Evolutionary conservation across 2,113 vertebrate species (phyloP), one percentile per base, ranked within the genome.

Genomic region (Heterocephalus glaber): DNA sequence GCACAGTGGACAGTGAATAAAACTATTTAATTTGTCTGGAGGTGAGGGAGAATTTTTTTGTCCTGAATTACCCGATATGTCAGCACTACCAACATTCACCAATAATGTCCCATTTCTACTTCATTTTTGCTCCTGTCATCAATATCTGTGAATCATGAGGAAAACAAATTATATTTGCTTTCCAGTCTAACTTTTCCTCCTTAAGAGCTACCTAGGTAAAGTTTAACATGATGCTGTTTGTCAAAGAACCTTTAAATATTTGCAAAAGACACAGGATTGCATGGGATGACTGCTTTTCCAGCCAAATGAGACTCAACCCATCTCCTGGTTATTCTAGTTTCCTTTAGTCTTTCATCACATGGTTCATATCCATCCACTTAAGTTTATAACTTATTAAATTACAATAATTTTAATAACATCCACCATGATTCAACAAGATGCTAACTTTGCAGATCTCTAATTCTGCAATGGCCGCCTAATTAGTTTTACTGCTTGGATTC

Each of bases 221-320:
- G 6, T 65, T 83, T 52, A 70, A 77, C 33, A 35, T 54, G 22
- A 83, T 33, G 28, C 30, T 92, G 16, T 63, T 95, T 65, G 35
- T 82, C 72, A 77, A 85, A 86, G 60, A 58, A 92, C 30, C 3
- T 91, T 94, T 81, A 90, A 52, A 38, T 56, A n/a, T 95, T 61
- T 93, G 79, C 30, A 7, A 90, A 91, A 92, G 10, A 77, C 38
- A 41, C 22, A 38, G 49, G 24, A 7, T 82, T 33, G 58, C 66
- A 49, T 19, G 79, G 16, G 47, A 26, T 30, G 7, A 52, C 28
- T 38, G 52, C 14, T 87, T 91, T 74, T 87, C 41, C 5, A 47
- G 44, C 7, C 26, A 82, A 81, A n/a, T 54, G 47, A 89, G 24
- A 84, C 77, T 33, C 72, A 91, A 10, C 22, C 33, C 11, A 30